These are phyloP conservation scores for Gymnocephalus cernua DNA, from an alignment of 2,113 vertebrate genomes.

Conservation along the genomic window DNA sequence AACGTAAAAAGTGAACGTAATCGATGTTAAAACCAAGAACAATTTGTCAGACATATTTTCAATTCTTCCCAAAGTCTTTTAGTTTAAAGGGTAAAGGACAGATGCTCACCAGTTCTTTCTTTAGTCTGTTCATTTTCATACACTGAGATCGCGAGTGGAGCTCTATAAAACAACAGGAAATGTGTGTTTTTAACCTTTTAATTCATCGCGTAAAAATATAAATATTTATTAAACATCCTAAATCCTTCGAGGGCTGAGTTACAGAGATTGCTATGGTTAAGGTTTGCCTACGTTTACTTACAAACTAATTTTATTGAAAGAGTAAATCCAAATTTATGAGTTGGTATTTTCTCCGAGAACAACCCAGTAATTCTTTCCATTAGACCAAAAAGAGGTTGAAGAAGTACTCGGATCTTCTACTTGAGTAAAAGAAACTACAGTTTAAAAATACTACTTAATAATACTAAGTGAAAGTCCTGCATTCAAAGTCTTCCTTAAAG, in stretches of 20 bases:
- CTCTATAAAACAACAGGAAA: slow-evolving; percentile 39
- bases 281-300: background rate
- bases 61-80: background rate
- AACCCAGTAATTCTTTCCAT: too few relatives aligned
- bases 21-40: background rate
- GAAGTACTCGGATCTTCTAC: background rate
- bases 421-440: background rate
- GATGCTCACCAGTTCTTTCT: slow-evolving; percentile 10
- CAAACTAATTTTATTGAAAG: background rate
- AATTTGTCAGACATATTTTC: background rate
- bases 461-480: background rate
- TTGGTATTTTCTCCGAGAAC: too few relatives aligned
- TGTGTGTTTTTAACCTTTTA: background rate
- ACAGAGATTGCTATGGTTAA: too few relatives aligned
- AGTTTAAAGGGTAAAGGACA: background rate
- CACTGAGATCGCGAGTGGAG: slow-evolving; percentile 13
- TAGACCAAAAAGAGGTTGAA: background rate
- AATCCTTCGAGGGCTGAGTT: background rate
- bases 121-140: slow-evolving; percentile 36
- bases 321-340: too few relatives aligned
- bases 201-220: background rate
- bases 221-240: background rate
- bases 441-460: background rate
- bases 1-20: background rate
- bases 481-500: background rate